Evolutionary conservation across 2,888 invertebrate genomes (phyloP), one percentile per base, ranked within the genome.

Genomic region (Dicyrtoma fusca): DNA sequence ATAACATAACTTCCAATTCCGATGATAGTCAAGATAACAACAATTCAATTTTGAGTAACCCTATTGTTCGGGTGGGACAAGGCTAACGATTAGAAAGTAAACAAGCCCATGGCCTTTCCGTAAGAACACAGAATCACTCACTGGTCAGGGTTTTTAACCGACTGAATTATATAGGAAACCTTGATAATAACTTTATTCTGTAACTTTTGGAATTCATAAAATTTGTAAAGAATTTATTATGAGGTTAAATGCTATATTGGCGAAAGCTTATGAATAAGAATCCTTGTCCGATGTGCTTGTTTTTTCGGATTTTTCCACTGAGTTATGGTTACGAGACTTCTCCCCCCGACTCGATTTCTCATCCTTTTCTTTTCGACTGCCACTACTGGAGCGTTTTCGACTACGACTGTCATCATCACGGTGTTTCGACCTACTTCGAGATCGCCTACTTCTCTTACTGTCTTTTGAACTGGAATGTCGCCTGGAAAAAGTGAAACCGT

Each of bases 341-440:
- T 65, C 55, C 17, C 66, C 23, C 21, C 62, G 62, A 11, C 25
- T 10, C 26, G 61, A 34, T 47, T 64, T 64, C 11, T 64, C 57
- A 34, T 65, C 34, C 14, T 76, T 75, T 64, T 65, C 34, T 11
- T 76, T 75, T 64, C 59, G 71, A 47, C 75, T 74, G 14, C 71
- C 47, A 53, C 76, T 77, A 25, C 71, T 69, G n/a, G 74, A 75
- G 10, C 77, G 72, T 17, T 63, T 59, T 17, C 34, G 34, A 34
- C 34, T 34, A 34, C 34, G 34, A 34, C 59, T 71, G 34, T 69
- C 63, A n/a, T 69, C 61, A 21, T 76, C 75, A 19, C 75, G 71
- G 70, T 74, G 72, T 69, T 69, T 75, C 44, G 76, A 77, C 3
- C 75, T 64, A 47, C 73, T 71, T 21, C 55, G 71, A 65, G 64